Evolutionary conservation across 2,113 vertebrate species (phyloP), one percentile per base, ranked within the genome.

Genomic region (Centropus unirufus): DNA sequence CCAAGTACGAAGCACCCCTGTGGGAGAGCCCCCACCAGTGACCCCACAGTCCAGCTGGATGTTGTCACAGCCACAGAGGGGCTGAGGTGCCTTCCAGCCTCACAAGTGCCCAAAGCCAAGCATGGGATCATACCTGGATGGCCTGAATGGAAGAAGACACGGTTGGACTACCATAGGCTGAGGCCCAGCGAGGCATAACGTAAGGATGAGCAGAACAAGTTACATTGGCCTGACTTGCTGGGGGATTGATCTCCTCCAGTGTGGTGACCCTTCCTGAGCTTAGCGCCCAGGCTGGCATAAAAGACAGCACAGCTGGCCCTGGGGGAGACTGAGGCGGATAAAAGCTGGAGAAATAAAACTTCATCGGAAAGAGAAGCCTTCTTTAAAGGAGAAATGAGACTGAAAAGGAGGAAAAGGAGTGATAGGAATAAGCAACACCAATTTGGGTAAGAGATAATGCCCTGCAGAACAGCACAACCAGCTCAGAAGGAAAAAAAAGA

Each of bases 271-370:
- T 42, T 67, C 34, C 72, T 22, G 46, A 91, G 58, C 63, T 51
- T 5, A 73, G 23, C 15, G 69, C n/a, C 18, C 0, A 0, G 46
- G 72, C 20, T 72, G 47, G 16, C 4, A 6, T 5, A 74, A 39
- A 70, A 91, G 42, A 73, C 9, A 46, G 12, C 21, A 17, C 47
- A 84, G 47, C n/a, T 93, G 87, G 55, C 83, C 32, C 7, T 67
- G 14, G 16, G 9, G 40, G 16, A 68, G 34, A 69, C 23, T 7
- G 5, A 79, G 51, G 34, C 55, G 34, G 29, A 63, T 62, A 90
- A 86, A 95, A 64, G 22, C 39, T 85, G 49, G 26, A 91, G 68
- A 80, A 91, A 90, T 58, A 91, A 87, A 91, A 77, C 44, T 77
- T 34, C 72, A 87, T 27, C 39, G 90, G 40, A 73, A 87, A 86